phyloP scores from a whole-genome alignment of 2,113 vertebrate genomes.

The Pelmatolapia mariae region DNA sequence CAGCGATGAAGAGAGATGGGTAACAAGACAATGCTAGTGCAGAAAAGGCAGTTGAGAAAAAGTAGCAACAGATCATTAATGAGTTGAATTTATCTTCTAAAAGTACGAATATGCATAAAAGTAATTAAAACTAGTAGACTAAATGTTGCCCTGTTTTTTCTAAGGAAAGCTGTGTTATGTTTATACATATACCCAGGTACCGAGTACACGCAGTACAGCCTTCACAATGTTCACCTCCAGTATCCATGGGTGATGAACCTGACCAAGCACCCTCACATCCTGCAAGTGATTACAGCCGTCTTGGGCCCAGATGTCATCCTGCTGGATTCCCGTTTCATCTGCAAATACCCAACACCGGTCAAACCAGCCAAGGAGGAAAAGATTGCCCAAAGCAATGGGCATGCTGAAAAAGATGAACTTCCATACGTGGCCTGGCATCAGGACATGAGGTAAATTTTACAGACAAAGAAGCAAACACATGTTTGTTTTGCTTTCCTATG shows the following conservation, averaged over 20 bases:
- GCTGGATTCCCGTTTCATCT: conserved; percentile 79
- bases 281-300: conserved; percentile 53
- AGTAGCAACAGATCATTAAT: neutral
- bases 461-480: neutral
- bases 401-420: neutral
- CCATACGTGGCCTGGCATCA: conserved; percentile 80
- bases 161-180: neutral
- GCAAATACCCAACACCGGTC: conserved; percentile 64
- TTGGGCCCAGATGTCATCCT: conserved; percentile 73
- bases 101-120: neutral
- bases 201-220: conserved; percentile 73
- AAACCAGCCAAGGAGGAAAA: neutral
- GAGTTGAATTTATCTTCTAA: neutral
- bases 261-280: conserved; percentile 60
- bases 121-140: neutral
- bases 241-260: conserved; percentile 72
- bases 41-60: neutral
- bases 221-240: conserved; percentile 75
- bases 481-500: neutral
- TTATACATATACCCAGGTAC: conserved; percentile 44
- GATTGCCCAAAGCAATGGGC: neutral
- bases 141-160: neutral
- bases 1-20: neutral
- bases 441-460: conserved; percentile 69
- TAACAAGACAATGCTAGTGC: neutral